Percentiles rank a stretch among this genome's conserved stretches.
These are phyloP conservation scores for Phrynosoma platyrhinos DNA, from an alignment of 2,113 vertebrate species.

Conservation along the genomic window DNA sequence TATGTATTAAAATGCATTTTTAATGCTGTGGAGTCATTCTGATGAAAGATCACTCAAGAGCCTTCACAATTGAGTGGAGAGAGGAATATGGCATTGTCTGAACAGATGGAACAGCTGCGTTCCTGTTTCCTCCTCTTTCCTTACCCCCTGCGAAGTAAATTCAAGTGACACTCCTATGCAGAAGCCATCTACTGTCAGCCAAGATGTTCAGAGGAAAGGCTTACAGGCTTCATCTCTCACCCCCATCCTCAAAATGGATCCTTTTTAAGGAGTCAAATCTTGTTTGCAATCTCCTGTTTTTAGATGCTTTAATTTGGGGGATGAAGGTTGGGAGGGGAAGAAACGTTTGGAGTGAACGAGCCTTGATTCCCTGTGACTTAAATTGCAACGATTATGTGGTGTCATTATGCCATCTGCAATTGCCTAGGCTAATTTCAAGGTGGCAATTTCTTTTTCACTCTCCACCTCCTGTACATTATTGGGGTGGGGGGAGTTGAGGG, in stretches of 20 bases:
- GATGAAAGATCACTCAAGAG: constrained; percentile 84
- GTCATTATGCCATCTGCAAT: constrained; percentile 56
- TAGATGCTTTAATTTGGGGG: accelerated
- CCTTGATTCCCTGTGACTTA: constrained; percentile 51
- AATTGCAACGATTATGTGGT: constrained; percentile 60
- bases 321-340: not conserved
- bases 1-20: constrained; percentile 86
- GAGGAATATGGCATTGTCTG: constrained; percentile 81
- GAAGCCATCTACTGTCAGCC: constrained; percentile 77
- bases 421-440: constrained; percentile 48
- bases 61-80: constrained; percentile 83
- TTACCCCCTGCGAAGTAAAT: constrained; percentile 73
- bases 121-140: constrained; percentile 60
- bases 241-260: constrained; percentile 19
- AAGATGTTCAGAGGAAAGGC: constrained; percentile 65
- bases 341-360: constrained; percentile 2
- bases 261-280: constrained; percentile 52
- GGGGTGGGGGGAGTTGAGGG: not conserved
- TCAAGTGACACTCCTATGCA: constrained; percentile 75
- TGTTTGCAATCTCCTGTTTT: constrained; percentile 46
- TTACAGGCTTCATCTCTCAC: constrained; percentile 49
- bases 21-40: constrained; percentile 83
- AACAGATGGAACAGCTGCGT: constrained; percentile 85
- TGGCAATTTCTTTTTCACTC: constrained; percentile 29
- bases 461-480: not conserved